A percentile compares a stretch with the other conserved stretches of the same genome.
phyloP scores from a whole-genome alignment of 1,140 invertebrate genomes.

The Helicoverpa zea region DNA sequence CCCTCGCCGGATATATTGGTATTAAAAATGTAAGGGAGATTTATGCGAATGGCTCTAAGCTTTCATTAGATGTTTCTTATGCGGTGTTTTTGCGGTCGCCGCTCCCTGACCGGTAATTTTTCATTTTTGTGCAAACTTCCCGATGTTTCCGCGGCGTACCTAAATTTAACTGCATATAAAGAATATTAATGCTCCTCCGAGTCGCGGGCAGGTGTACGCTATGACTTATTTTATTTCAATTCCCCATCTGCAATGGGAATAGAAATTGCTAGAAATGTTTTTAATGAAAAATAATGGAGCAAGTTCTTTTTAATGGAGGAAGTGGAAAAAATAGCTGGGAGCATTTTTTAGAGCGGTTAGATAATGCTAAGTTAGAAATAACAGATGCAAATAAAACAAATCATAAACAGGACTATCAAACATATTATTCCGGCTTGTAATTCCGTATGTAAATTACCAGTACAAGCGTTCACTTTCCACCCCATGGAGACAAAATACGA shows the following conservation, averaged over 20 bases:
- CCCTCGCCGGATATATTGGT: constrained; percentile 85
- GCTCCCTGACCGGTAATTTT: constrained; percentile 86
- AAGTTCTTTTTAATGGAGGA: constrained; percentile 48
- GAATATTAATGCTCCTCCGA: constrained; percentile 81
- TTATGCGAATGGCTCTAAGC: constrained; percentile 86
- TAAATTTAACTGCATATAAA: constrained; percentile 86
- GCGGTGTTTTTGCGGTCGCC: constrained; percentile 82
- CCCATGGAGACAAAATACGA: constrained; percentile 70
- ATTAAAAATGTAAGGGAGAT: constrained; percentile 87
- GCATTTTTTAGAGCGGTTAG: not conserved
- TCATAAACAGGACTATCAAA: constrained; percentile 77
- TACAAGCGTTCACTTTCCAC: constrained; percentile 79
- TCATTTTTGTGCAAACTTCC: constrained; percentile 83
- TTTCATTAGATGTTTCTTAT: constrained; percentile 86
- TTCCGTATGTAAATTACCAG: constrained; percentile 85
- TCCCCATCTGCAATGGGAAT: constrained; percentile 70
- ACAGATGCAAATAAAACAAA: constrained; percentile 34
- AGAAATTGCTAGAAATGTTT: constrained; percentile 69
- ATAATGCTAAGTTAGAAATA: constrained; percentile 29
- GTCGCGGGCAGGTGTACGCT: constrained; percentile 77
- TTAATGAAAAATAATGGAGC: constrained; percentile 72
- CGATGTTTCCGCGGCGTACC: constrained; percentile 72
- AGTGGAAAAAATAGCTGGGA: constrained; percentile 22
- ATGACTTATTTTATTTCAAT: constrained; percentile 81
- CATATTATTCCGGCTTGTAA: constrained; percentile 79